Conservation (phyloP, 1,140 invertebrate species). For the Drosophila biarmipes region DNA sequence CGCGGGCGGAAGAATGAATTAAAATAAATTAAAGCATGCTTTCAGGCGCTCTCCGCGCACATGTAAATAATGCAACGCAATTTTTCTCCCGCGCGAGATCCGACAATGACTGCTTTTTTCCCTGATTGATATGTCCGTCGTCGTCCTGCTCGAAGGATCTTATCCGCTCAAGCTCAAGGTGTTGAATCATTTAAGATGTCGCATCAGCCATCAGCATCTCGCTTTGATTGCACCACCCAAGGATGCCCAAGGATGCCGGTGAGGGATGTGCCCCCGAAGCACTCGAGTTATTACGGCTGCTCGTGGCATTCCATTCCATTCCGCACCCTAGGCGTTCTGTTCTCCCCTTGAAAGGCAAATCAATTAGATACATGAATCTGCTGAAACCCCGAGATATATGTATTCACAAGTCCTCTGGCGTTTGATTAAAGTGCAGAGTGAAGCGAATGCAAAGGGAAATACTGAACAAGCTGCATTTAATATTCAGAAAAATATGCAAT, state of each 20-base stretch:
- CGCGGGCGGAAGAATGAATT: slow-evolving; percentile 64
- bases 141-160: slow-evolving; percentile 50
- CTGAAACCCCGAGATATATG: slow-evolving; percentile 2
- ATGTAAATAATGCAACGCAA: slow-evolving; percentile 79
- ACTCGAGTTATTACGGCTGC: slow-evolving; percentile 69
- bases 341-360: slow-evolving; percentile 42
- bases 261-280: slow-evolving; percentile 41
- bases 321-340: neutral
- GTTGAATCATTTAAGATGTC: slow-evolving; percentile 78
- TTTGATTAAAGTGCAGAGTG: slow-evolving; percentile 36
- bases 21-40: slow-evolving; percentile 83
- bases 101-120: slow-evolving; percentile 30
- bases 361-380: slow-evolving; percentile 66
- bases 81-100: slow-evolving; percentile 65
- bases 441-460: slow-evolving; percentile 9
- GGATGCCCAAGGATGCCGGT: slow-evolving; percentile 25
- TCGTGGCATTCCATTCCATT: slow-evolving; percentile 56
- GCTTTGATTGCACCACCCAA: slow-evolving; percentile 61
- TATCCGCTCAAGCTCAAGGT: slow-evolving; percentile 70
- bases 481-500: neutral
- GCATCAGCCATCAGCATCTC: slow-evolving; percentile 37
- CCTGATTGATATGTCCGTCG: slow-evolving; percentile 75
- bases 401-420: neutral
- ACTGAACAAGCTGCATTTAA: neutral
- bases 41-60: slow-evolving; percentile 66